Evolutionary conservation across 2,888 invertebrate species (phyloP), one percentile per base, ranked within the genome.

Genomic region (Protophormia terraenovae): DNA sequence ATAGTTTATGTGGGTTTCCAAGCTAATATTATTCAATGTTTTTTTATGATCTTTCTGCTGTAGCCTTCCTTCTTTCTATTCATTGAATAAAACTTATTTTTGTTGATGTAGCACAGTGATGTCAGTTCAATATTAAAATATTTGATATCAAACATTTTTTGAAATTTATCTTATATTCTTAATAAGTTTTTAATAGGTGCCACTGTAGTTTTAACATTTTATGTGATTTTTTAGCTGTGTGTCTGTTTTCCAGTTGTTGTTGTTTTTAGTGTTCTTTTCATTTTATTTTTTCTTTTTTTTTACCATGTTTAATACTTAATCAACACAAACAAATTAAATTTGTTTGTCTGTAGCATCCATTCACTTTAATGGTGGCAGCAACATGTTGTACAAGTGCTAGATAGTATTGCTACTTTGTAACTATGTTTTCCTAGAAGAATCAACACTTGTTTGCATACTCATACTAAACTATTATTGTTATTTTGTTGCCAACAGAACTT

Each of bases 261-360:
- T 53, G 24, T 35, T 19, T 24, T 24, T 41, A n/a, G n/a, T n/a
- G n/a, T n/a, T n/a, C n/a, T 10, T 12, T 62, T 16, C 4, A 14
- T 22, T 19, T 50, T 35, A 45, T 22, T 2, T 64, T 55, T 32
- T 29, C 47, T 35, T 19, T 62, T 53, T 16, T 79, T 27, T 22
- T 19, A 66, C 14, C 14, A 32, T 75, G 64, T 83, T 67, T 78
- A 83, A 83, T 64, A 83, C 58, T 73, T 67, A 73, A 77, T 73
- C 45, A 64, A 77, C 64, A 64, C 71, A 83, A 78, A 84, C 79
- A 64, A 79, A 82, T 75, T 77, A 66, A 83, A 72, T 83, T 83
- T 77, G 77, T 72, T 78, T 76, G 71, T 27, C 55, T 77, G 16
- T 45, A 66, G 80, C 45, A 55, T 60, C 47, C 45, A 35, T 38